Base-by-base conservation (phyloP, 1,140 invertebrate species). In the Pomacea maculata region DNA sequence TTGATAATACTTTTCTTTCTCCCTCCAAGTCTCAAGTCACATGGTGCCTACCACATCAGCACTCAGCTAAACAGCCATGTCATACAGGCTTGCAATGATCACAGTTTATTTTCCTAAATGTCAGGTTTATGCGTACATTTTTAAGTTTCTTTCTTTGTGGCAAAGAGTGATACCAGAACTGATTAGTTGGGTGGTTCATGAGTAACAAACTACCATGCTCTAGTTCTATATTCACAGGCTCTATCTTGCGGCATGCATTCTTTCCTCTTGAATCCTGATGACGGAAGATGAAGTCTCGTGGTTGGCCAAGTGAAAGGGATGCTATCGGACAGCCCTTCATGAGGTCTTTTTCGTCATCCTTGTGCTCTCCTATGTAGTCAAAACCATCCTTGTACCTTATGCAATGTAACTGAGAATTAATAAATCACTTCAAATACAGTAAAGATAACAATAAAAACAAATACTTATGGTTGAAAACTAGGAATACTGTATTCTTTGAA, bases 131-230 rank as follows among this genome's bases (percentile, higher is more conserved):
- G 88, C 95, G 90, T 63, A 93, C 89, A 64, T 92, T 92, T 34
- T 82, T 61, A 9, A 92, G 89, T 81, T 87, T 92, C 87, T 94
- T 95, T 55, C 94, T 89, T 12, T 89, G 89, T 1, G 95, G 95
- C 80, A 95, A 88, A 55, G 94, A 94, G 90, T 95, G 95, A 88
- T 95, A 95, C 95, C 95, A 95, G 84, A 92, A 91, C 73, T 92
- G 90, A 87, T 95, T 95, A 12, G 95, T 95, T 4, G 95, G 95
- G n/a, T 92, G 92, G 85, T 95, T 94, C 95, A 95, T 95, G 67
- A 95, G 83, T 63, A 95, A 86, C 25, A 95, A 84, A 88, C 94
- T 94, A 5, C 95, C 94, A 90, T 95, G 92, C 83, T 94, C 92
- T 74, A 95, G 88, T 76, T 91, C 89, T 15, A 95, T 86, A 88